Evolutionary conservation across 2,113 vertebrate species (phyloP).

Genomic region (Excalfactoria chinensis): DNA sequence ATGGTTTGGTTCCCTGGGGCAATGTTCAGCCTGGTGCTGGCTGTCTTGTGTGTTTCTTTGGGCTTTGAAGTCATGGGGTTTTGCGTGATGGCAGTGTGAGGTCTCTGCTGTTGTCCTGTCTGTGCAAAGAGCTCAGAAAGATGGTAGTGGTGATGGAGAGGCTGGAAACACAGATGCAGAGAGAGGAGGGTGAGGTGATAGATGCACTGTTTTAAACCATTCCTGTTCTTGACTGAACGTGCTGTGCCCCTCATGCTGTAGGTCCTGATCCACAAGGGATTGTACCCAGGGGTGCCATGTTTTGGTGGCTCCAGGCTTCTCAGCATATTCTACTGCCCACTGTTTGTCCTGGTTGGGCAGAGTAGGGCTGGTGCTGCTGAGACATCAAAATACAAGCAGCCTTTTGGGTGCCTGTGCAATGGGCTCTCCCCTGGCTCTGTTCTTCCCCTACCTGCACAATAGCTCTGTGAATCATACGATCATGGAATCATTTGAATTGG

Average conservation of each 20-base stretch:
- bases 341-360: neutral
- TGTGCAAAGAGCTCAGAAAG: neutral
- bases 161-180: neutral
- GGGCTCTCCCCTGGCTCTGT: neutral
- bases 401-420: neutral
- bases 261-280: too few relatives aligned
- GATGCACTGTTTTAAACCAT: neutral
- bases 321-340: fast-evolving
- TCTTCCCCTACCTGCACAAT: neutral
- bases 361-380: neutral
- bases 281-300: neutral
- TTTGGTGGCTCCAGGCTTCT: neutral
- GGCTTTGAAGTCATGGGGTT: neutral
- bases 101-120: neutral
- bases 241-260: neutral
- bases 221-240: neutral
- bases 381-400: neutral
- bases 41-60: neutral
- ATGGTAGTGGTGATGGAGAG: neutral
- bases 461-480: neutral
- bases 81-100: neutral
- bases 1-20: neutral
- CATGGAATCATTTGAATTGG: neutral
- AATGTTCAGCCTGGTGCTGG: neutral
- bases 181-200: neutral